These are phyloP conservation scores for Telmatochromis sp. DNA, from an alignment of 2,113 vertebrate genomes.

Conservation along the genomic window DNA sequence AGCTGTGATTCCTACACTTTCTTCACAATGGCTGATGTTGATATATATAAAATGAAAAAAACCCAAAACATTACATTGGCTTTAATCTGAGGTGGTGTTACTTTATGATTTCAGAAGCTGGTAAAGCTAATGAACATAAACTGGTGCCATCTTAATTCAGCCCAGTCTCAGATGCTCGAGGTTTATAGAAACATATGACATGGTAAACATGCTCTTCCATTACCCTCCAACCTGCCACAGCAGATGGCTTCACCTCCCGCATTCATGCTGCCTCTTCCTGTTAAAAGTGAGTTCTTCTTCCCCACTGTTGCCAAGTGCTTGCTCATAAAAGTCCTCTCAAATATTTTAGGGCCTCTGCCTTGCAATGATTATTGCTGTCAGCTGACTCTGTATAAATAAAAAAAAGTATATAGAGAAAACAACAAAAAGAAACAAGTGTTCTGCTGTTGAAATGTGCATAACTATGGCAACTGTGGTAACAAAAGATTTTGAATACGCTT, in stretches of 20 bases:
- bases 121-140: neutral
- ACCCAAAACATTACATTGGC: neutral
- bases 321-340: neutral
- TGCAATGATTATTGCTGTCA: fast-evolving
- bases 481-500: neutral
- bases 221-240: neutral
- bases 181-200: neutral
- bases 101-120: neutral
- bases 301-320: neutral
- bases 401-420: neutral
- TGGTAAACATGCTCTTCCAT: neutral
- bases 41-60: neutral
- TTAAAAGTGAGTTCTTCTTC: neutral
- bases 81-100: neutral
- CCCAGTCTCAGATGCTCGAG: fast-evolving
- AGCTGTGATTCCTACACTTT: neutral
- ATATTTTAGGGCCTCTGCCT: neutral
- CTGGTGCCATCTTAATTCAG: neutral
- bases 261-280: neutral
- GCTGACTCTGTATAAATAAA: neutral
- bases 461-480: neutral
- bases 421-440: neutral
- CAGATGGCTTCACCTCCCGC: neutral
- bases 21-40: neutral
- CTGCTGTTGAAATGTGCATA: neutral